Evolutionary conservation across 2,113 vertebrate genomes (phyloP).

Genomic region (Pseudorasbora parva): DNA sequence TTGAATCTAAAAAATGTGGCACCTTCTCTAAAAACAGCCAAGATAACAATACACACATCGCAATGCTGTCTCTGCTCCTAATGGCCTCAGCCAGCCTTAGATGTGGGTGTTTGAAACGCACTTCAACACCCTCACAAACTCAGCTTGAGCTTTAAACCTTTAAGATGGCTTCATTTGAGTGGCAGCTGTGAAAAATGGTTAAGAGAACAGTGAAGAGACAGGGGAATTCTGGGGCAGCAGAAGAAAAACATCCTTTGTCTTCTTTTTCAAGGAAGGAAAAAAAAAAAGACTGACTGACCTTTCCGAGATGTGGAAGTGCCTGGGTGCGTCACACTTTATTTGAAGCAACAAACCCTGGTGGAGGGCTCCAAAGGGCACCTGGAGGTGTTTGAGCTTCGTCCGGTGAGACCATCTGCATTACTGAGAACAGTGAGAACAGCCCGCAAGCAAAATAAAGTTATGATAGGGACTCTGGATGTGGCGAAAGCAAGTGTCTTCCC

Average conservation of each 20-base stretch:
- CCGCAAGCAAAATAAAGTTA: background rate
- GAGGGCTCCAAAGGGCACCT: slow-evolving; percentile 23
- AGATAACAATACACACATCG: slow-evolving; percentile 21
- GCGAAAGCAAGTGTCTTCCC: slow-evolving; percentile 26
- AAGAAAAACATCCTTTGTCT: slow-evolving; percentile 34
- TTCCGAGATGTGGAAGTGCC: slow-evolving; percentile 17
- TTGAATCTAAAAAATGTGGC: background rate
- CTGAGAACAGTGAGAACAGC: slow-evolving; percentile 21
- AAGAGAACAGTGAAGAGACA: slow-evolving; percentile 21
- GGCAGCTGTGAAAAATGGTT: slow-evolving; percentile 12
- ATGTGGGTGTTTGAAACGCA: slow-evolving; percentile 17
- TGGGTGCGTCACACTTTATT: slow-evolving; percentile 24
- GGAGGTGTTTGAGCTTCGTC: slow-evolving; percentile 1
- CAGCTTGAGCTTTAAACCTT: slow-evolving; percentile 37
- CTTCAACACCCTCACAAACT: slow-evolving; percentile 29
- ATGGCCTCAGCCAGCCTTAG: slow-evolving; percentile 34
- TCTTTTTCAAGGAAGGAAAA: slow-evolving; percentile 29
- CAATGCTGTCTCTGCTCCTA: slow-evolving; percentile 31
- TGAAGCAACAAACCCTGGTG: slow-evolving; percentile 29
- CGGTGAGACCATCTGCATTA: slow-evolving; percentile 21
- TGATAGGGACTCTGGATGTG: slow-evolving; percentile 19
- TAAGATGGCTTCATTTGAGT: slow-evolving; percentile 10
- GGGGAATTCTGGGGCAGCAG: slow-evolving; percentile 24
- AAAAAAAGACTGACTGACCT: slow-evolving; percentile 40
- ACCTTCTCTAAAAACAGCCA: background rate